Evolutionary conservation across 2,888 invertebrate species (phyloP).

Genomic region (Drosophila gaucha): DNA sequence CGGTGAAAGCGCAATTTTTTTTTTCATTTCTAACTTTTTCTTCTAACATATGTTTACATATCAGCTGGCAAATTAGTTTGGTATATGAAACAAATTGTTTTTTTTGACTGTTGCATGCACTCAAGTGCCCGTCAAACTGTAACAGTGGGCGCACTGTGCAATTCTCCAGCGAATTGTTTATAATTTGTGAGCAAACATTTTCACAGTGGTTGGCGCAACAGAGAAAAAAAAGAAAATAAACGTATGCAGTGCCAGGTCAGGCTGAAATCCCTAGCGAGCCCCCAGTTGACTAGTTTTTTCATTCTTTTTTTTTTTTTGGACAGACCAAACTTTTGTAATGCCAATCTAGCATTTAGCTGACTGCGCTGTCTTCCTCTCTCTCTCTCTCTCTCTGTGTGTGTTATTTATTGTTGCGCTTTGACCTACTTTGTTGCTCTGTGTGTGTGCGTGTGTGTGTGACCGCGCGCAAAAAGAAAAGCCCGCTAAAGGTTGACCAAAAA

Average conservation of each 20-base stretch:
- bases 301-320: conserved; percentile 3
- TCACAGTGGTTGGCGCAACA: conserved; percentile 37
- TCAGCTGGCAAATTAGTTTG: conserved; percentile 4
- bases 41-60: neutral
- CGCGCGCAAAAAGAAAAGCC: conserved; percentile 51
- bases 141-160: conserved; percentile 31
- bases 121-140: conserved; percentile 46
- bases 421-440: conserved; percentile 58
- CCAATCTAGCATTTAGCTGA: conserved; percentile 71
- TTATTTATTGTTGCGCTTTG: conserved; percentile 58
- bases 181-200: conserved; percentile 67
- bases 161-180: conserved; percentile 67
- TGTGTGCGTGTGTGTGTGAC: conserved; percentile 36
- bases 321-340: conserved; percentile 62
- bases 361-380: conserved; percentile 6
- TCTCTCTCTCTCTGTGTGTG: conserved; percentile 16
- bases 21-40: too few species aligned
- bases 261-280: conserved; percentile 9
- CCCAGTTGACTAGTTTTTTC: conserved; percentile 22
- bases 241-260: conserved; percentile 27
- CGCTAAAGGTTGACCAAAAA: conserved; percentile 59
- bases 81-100: conserved; percentile 17
- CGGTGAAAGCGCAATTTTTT: too few species aligned
- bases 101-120: conserved; percentile 18
- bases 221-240: conserved; percentile 5